Evolutionary conservation across 2,113 vertebrate genomes (phyloP).

Genomic region (Labeo catla): DNA sequence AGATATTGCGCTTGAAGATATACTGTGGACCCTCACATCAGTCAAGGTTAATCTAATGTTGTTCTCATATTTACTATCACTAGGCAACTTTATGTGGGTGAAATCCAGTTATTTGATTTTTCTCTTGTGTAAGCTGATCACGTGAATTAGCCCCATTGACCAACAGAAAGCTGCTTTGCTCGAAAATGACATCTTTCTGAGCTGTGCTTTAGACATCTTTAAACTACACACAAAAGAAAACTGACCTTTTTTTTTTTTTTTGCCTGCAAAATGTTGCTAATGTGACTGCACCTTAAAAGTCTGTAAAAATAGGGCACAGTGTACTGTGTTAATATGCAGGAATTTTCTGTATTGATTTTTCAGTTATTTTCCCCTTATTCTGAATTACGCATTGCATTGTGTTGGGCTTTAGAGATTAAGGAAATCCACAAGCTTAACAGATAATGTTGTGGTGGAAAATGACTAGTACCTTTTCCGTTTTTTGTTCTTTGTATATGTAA

Average conservation of each 20-base stretch:
- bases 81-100: too few species aligned
- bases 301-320: background rate
- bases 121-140: too few species aligned
- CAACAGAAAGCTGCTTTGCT: background rate
- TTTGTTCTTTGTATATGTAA: too few species aligned
- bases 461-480: background rate
- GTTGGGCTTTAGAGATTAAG: background rate
- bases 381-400: background rate
- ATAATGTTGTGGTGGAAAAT: background rate
- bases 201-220: background rate
- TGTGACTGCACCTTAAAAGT: background rate
- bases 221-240: background rate
- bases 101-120: too few species aligned
- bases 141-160: too few species aligned
- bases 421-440: background rate
- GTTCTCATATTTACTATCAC: too few species aligned
- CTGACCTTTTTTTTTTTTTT: background rate
- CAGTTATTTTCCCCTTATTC: background rate
- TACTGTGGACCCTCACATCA: too few species aligned
- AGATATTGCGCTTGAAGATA: too few species aligned
- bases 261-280: background rate
- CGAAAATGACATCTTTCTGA: background rate
- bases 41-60: too few species aligned
- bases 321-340: background rate
- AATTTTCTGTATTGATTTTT: too few species aligned